Evolutionary conservation across 2,888 invertebrate species (phyloP), one percentile per base, ranked within the genome.

Genomic region (Tipula vernalis): DNA sequence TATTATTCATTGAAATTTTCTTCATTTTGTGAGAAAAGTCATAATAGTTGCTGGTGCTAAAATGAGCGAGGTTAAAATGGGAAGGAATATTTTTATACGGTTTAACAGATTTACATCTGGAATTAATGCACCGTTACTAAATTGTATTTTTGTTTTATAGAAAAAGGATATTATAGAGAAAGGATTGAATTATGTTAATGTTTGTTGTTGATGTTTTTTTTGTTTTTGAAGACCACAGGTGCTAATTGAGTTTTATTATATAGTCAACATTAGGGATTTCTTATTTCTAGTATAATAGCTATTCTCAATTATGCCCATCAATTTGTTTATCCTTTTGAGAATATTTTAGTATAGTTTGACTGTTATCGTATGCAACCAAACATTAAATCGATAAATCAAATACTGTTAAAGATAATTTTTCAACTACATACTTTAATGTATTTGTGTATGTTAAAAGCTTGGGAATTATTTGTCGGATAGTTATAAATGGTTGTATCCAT

Each of bases 121-220:
- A 71, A 71, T 71, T 71, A 71, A 71, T 71, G 71, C 71, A 71
- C 71, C 71, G 71, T 71, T 71, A 71, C 71, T 71, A 71, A 71
- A 71, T 71, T 71, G 28, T 71, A 71, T 28, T 28, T 71, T 71
- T 28, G 0, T 71, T 71, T 18, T 6, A 28, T 71, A 18, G 28
- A 71, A 10, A 71, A 71, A 71, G 71, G 71, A 71, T 71, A 71
- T 71, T 28, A 18, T 71, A 18, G 18, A 18, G 18, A 71, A 71
- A 71, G 28, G 71, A 71, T 28, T 71, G 28, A 71, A 71, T 10
- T 28, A 28, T 71, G 10, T 28, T 71, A 71, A 51, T 51, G 39
- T 3, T 5, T n/a, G 5, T 18, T 51, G 10, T 28, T 28, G 28
- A 28, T 28, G 28, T 28, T 28, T 28, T 28, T 28, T 28, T 71